Evolutionary conservation across 2,113 vertebrate species (phyloP).

Genomic region (Alethe diademata): DNA sequence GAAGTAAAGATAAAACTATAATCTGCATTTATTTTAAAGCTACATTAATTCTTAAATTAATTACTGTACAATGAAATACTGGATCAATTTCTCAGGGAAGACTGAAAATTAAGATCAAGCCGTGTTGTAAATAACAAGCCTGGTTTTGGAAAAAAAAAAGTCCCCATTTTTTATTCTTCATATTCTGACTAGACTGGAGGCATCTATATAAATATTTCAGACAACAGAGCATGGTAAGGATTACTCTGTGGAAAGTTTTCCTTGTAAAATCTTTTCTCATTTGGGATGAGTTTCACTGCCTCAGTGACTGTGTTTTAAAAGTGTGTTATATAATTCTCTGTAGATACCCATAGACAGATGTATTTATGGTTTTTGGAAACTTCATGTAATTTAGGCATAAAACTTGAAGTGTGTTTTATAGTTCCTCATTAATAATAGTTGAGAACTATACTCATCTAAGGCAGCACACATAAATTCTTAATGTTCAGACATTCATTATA

Average conservation of each 20-base stretch:
- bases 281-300: conserved; percentile 6
- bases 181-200: not conserved
- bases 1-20: not conserved
- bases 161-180: accelerated
- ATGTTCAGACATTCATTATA: conserved; percentile 32
- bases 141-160: not conserved
- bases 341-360: not conserved
- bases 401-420: conserved; percentile 18
- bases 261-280: conserved; percentile 22
- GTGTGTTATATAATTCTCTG: conserved; percentile 10
- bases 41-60: not conserved
- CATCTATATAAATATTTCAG: conserved; percentile 34
- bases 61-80: not conserved
- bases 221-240: not conserved
- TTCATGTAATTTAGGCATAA: not conserved
- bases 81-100: not conserved
- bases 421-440: conserved; percentile 39
- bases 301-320: not conserved
- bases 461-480: conserved; percentile 27
- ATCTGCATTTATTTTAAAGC: not conserved
- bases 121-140: not conserved
- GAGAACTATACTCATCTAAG: conserved; percentile 40
- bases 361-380: conserved; percentile 39
- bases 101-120: not conserved
- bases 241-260: conserved; percentile 1